Base-by-base conservation (phyloP, 2,888 invertebrate genomes). In the Protodeltote pygarga region DNA sequence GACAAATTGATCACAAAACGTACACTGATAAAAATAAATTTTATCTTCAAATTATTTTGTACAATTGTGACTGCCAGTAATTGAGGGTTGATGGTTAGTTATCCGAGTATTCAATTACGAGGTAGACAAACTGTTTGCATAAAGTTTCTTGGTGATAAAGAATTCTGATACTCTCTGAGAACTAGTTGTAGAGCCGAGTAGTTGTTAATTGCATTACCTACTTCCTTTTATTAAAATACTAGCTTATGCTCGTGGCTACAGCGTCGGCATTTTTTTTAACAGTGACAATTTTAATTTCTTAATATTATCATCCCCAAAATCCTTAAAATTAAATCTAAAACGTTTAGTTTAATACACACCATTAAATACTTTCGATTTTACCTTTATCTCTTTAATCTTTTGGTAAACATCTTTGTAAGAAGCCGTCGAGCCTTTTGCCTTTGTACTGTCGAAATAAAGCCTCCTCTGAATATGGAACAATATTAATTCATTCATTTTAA, bases 11-110 rank as follows among this genome's bases (percentile, higher is more conserved):
- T 49, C 39, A 37, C 39, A 44, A 40, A 45, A 11, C 46, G 42
- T 38, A 46, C 28, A 46, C 38, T 34, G 40, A 37, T 27, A 28
- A 15, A 37, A 50, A 62, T 53, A 44, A 63, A 63, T 38, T 50
- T 35, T 47, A 59, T 44, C 28, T 37, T 53, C 37, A 46, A 40
- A 59, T 49, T 33, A 61, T 50, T 49, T 9, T 6, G 25, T 16
- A 35, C 54, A 27, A 40, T 42, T 35, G 53, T 33, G 41, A 31
- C 34, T 5, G 8, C n/a, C 13, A 20, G 51, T 15, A 21, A 32
- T 45, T 25, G 24, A 5, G 28, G 28, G 25, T 33, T 21, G 21
- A 27, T 25, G 37, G 20, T 10, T 11, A 21, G n/a, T 16, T 16
- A 27, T 13, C 13, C 21, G 27, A 45, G 35, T 14, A 50, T 48